Percentiles rank a stretch among this genome's conserved stretches.
These are phyloP conservation scores for Tyria jacobaeae DNA, from an alignment of 2,888 invertebrate species.

Conservation along the genomic window DNA sequence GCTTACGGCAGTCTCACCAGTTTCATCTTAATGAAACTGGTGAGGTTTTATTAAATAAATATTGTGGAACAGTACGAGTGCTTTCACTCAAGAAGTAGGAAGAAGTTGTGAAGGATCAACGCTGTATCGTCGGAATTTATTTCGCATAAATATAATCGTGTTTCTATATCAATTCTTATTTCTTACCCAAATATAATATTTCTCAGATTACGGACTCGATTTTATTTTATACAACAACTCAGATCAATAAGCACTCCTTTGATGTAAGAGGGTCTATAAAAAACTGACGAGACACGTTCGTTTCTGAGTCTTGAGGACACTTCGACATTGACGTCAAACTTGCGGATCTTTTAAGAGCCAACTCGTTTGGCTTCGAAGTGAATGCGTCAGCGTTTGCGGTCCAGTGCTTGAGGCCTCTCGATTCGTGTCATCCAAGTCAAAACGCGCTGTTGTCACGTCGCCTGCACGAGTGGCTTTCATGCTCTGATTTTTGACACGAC, in stretches of 20 bases:
- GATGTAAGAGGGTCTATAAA: slow-evolving; percentile 55
- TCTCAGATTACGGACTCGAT: slow-evolving; percentile 31
- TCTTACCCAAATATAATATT: background rate
- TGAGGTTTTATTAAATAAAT: too few relatives aligned
- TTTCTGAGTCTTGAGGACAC: slow-evolving; percentile 56
- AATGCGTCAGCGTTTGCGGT: slow-evolving; percentile 74
- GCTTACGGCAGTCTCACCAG: too few relatives aligned
- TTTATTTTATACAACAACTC: slow-evolving; percentile 55
- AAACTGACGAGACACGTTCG: slow-evolving; percentile 71
- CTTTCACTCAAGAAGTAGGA: too few relatives aligned
- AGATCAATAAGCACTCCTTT: slow-evolving; percentile 68
- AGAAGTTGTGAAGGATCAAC: background rate
- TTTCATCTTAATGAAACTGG: too few relatives aligned
- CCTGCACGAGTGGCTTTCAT: slow-evolving; percentile 43
- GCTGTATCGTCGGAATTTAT: background rate
- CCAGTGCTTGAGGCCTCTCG: slow-evolving; percentile 62
- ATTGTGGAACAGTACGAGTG: too few relatives aligned
- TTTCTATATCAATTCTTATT: background rate
- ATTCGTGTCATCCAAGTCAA: slow-evolving; percentile 60
- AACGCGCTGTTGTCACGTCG: slow-evolving; percentile 56
- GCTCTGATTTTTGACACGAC: slow-evolving; percentile 56
- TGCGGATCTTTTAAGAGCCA: slow-evolving; percentile 63
- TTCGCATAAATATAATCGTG: background rate
- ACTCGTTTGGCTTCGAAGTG: slow-evolving; percentile 69
- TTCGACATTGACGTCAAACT: slow-evolving; percentile 69